These are phyloP conservation scores for Germaria angustata DNA, from an alignment of 2,888 invertebrate species.

Conservation along the genomic window DNA sequence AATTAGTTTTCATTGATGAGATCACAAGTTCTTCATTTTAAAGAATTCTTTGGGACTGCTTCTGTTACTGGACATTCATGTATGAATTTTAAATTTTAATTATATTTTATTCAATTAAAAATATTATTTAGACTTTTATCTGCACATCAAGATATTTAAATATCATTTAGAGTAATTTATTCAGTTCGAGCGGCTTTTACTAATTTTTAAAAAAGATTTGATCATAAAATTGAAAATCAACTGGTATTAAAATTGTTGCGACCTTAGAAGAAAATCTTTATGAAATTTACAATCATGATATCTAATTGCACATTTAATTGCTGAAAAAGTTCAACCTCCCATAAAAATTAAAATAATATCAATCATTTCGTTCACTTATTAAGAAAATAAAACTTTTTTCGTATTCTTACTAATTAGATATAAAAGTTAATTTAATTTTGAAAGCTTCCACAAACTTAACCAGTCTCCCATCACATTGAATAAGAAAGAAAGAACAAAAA, in stretches of 20 bases:
- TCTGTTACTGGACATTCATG: too few species aligned
- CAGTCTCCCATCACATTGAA: background rate
- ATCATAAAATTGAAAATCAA: background rate
- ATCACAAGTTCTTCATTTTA: too few species aligned
- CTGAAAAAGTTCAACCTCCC: background rate
- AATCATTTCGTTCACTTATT: conserved; percentile 22
- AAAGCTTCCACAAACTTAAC: conserved; percentile 37
- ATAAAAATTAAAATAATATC: conserved; percentile 22
- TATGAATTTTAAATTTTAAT: too few species aligned
- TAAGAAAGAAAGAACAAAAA: background rate
- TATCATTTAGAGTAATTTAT: too few species aligned
- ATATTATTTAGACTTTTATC: too few species aligned
- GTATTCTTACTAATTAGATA: conserved; percentile 45
- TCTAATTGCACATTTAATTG: too few species aligned
- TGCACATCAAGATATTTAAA: too few species aligned
- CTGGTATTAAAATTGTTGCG: background rate
- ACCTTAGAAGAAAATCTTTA: background rate
- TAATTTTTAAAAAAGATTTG: background rate
- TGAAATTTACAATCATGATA: background rate
- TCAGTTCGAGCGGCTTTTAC: too few species aligned
- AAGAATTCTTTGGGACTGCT: too few species aligned
- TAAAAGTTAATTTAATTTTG: conserved; percentile 19
- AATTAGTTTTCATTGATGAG: too few species aligned
- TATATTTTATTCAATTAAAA: too few species aligned
- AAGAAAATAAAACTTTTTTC: background rate